Base-by-base conservation (phyloP, 2,797 vertebrate species). In the Glossophaga mutica region DNA sequence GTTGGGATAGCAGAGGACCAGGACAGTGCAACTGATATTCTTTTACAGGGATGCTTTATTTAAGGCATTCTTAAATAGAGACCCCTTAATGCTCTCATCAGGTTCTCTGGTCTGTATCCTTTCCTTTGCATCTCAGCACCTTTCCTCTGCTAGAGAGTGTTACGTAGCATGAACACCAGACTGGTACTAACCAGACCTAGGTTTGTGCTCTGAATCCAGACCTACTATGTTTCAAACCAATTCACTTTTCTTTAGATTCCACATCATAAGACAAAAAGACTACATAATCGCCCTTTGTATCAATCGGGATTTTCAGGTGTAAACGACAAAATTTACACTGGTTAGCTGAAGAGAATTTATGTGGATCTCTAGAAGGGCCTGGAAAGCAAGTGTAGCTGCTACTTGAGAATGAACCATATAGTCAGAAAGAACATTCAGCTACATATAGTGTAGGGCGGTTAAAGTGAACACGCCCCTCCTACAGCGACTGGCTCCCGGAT, bases 1-100 rank as follows among this genome's bases (percentile, higher is more conserved):
- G 83, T 46, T 96, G 32, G 26, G 67, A 76, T 83, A 67, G 52
- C 22, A 65, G 48, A 91, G 85, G 95, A 95, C 82, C 52, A 46
- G 84, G 32, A 55, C 76, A 77, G 5, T 83, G 1, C 70, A 94
- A 76, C 77, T 84, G 82, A 46, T 65, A 50, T 81, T 24, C 24
- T 15, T 90, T 90, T 76, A 70, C 55, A 46, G 88, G 42, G 39
- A 52, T 89, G 6, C 14, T 91, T 88, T 96, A 50, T 59, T 85
- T 73, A 65, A 68, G 32, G 2, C 10, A 37, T 50, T 86, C n/a
- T 74, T 94, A 79, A 62, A 62, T 42, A 37, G 94, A 90, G 24
- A 70, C 2, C 1, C 1, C 10, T 94, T 77, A 65, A 59, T 62
- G 29, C 5, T 76, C 70, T 87, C 32, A 19, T 44, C 29, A 71